These are phyloP conservation scores for Dryobota labecula DNA, from an alignment of 2,888 invertebrate species.

Conservation along the genomic window DNA sequence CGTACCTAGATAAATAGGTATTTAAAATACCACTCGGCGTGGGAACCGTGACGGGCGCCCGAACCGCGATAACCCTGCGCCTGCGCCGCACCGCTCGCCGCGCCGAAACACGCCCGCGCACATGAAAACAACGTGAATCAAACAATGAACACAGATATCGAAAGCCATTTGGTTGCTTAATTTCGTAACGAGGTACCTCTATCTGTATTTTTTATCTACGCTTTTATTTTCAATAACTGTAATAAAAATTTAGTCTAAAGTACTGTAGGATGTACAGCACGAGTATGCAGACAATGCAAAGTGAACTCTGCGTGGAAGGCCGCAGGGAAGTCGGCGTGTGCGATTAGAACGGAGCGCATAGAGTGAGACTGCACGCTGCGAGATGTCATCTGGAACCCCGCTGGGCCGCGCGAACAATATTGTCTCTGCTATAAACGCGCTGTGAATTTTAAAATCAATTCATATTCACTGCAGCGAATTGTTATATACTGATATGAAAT, in stretches of 20 bases:
- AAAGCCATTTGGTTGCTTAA: constrained; percentile 87
- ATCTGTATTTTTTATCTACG: constrained; percentile 85
- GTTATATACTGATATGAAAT: constrained; percentile 75
- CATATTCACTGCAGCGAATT: constrained; percentile 82
- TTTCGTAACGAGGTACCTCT: constrained; percentile 84
- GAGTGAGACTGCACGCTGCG: constrained; percentile 87
- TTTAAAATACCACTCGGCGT: constrained; percentile 89
- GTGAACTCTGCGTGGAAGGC: constrained; percentile 54
- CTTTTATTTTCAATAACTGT: constrained; percentile 86
- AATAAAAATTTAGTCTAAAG: constrained; percentile 80
- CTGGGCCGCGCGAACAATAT: constrained; percentile 89
- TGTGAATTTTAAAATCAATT: constrained; percentile 88
- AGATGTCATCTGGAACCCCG: constrained; percentile 89
- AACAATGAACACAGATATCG: constrained; percentile 86
- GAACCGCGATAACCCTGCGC: constrained; percentile 81
- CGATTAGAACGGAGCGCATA: constrained; percentile 73
- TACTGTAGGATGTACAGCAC: constrained; percentile 67
- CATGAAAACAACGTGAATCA: constrained; percentile 78
- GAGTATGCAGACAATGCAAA: constrained; percentile 55
- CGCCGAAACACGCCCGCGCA: constrained; percentile 66
- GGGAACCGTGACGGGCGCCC: constrained; percentile 88
- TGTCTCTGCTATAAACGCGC: constrained; percentile 87
- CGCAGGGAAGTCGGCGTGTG: constrained; percentile 44
- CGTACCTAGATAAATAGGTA: constrained; percentile 88
- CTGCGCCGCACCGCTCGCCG: constrained; percentile 73